Base-by-base conservation (phyloP, 2,797 vertebrate species). In the Acipenser ruthenus region DNA sequence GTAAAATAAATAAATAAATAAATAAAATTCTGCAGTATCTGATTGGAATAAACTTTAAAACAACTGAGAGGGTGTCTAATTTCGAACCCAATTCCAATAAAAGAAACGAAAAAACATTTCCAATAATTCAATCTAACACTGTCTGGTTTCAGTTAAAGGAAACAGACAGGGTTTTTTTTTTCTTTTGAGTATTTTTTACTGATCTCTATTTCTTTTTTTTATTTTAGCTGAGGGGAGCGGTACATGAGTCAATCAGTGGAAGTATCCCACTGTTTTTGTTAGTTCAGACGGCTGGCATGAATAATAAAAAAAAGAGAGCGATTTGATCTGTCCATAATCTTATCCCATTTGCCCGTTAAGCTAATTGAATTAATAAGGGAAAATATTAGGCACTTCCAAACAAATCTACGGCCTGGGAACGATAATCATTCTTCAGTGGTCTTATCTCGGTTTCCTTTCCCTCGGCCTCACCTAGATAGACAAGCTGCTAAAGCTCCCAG, bases 371-470 rank as follows among this genome's bases (percentile, higher is more conserved):
- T 71, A 69, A 73, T 67, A 67, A 68, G 68, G n/a, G 51, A 61
- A 51, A 60, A 58, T 53, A 65, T 55, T 49, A 37, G 56, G 64
- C 62, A 69, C 65, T 60, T 49, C 63, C 13, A 62, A 23, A 62
- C 10, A 37, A 7, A 8, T 62, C 60, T 37, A 60, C 18, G 47
- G 60, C 18, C 47, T 62, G 47, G 18, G 18, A 18, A 62, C 18
- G 60, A 62, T 62, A 62, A 62, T 37, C 18, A 23, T 77, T 79
- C 79, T 81, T 74, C 79, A 72, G 74, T 72, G 78, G 80, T 83
- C 81, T 87, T 85, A 85, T 89, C 86, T 79, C 72, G 67, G 53
- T 63, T 73, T 73, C 75, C 74, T 78, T 10, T 80, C 79, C 82
- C 81, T 75, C 77, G 65, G 71, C 71, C 70, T 78, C 70, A 73